Base-by-base conservation (phyloP, 2,797 vertebrate genomes). In the Notoglanidium macrostoma region DNA sequence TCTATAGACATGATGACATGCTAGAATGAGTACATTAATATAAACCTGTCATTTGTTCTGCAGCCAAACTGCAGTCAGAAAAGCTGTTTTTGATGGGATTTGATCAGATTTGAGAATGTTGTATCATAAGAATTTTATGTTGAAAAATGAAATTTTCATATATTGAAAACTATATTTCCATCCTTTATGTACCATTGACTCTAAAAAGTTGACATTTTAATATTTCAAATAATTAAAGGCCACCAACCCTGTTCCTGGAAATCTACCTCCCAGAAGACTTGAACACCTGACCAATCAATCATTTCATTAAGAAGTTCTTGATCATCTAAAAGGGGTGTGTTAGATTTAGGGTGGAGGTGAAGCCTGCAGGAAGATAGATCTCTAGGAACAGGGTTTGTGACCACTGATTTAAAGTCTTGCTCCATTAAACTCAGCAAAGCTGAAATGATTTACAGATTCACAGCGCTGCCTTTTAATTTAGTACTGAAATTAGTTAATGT, bases 401-500 rank as follows among this genome's bases (percentile, higher is more conserved):
- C 49, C 49, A 49, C 49, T 49, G 40, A 40, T 40, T 0, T 40
- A 40, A 40, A 76, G 11, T 15, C 73, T 26, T 46, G 5, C 4
- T 74, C 44, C 2, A 2, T 26, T 74, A 49, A 49, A 74, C 23
- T n/a, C 5, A 49, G 26, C 26, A 74, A 74, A 6, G 21, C n/a
- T 59, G 10, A 59, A 59, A 79, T 40, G 9, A 61, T 40, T 80
- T 44, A 44, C 11, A 61, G 15, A 19, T 77, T 29, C 54, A 40
- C 78, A 44, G 55, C 57, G 4, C 59, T 81, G 79, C 23, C 29
- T 79, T 78, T 57, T 57, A 57, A 77, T 59, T 57, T 57, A 79
- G 77, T 3, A 35, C 15, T 57, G 32, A 79, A 23, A 79, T 78
- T 35, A 57, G 32, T 35, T 29, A 46, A 85, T 63, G 76, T 81